Evolutionary conservation across 2,797 vertebrate species (phyloP), one percentile per base, ranked within the genome.

Genomic region (Tympanoctomys barrerae): DNA sequence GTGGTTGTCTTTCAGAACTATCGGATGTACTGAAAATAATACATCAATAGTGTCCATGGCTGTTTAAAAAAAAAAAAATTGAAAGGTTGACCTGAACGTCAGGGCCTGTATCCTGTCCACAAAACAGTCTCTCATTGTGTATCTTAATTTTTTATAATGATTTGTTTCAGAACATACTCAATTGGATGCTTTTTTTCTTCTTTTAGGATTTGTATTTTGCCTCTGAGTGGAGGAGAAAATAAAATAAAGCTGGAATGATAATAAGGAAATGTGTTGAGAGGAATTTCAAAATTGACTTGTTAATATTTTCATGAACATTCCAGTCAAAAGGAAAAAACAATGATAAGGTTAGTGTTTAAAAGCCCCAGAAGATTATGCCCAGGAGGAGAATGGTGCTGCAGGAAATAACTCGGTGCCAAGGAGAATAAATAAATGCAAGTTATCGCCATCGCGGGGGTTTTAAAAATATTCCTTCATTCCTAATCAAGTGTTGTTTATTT

Each of bases 341-440:
- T 7, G 21, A n/a, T 8, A 13, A 66, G n/a, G 86, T 62, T 33
- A 42, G 64, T 42, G n/a, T 49, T 64, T 46, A 36, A 21, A 89
- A 28, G 21, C 7, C n/a, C 42, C 61, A 46, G 11, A 9, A 0
- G 5, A 2, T 85, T 7, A 24, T 14, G 21, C 3, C 1, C 42
- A 33, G 49, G 33, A 75, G 31, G 21, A 75, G 42, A 75, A n/a
- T 7, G 9, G 66, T 54, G 49, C 42, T 73, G 24, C 1, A 22
- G 18, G 57, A 70, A 79, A 19, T 28, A 22, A 26, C 0, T 4
- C n/a, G 22, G 46, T 33, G 16, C 12, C 78, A 52, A 75, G 28
- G 13, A 57, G 68, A 66, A 88, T 42, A 71, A 88, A 88, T 5
- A 14, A 64, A 11, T 8, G 33, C 26, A 10, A 28, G 46, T 59